Base-by-base conservation (phyloP, 2,888 invertebrate genomes). In the Cetonia aurata region DNA sequence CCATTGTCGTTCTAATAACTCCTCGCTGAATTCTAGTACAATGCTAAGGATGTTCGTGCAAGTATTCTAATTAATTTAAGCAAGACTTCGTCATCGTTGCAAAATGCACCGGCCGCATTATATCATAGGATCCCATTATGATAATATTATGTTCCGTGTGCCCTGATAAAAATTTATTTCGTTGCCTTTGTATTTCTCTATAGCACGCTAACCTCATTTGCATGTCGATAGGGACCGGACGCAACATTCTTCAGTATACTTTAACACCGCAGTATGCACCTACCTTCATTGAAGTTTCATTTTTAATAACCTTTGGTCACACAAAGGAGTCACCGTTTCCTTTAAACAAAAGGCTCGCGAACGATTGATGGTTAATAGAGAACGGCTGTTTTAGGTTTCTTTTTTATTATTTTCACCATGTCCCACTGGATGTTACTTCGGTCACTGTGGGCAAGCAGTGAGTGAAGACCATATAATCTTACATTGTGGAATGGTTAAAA, bases 211-310 rank as follows among this genome's bases (percentile, higher is more conserved):
- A 15, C 59, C 13, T 59, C 59, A 59, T 59, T 59, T 59, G 59
- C 59, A 59, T 59, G 44, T 25, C 41, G 25, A 59, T 44, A 55
- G n/a, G 19, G 12, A 19, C 6, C 44, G 44, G 33, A 59, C 44
- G 57, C 57, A 59, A 44, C 59, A 59, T 59, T 59, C 59, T 19
- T n/a, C 59, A n/a, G 44, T 59, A 59, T 19, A 13, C 25, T n/a
- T 19, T 12, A 53, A 19, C 19, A 33, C 13, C 8, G 12, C 12
- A 53, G 53, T 25, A 12, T 31, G 25, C 25, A 25, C n/a, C 10
- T 53, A 25, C 33, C 31, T 53, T 53, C 25, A 53, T 53, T 53
- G n/a, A 6, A 53, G 53, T 33, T 53, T 53, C 53, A 53, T 53
- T 53, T 53, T 53, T 53, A 53, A 53, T 53, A 31, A 53, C 53